Conservation (phyloP, 2,888 invertebrate species). For the Stenodera caucasica region DNA sequence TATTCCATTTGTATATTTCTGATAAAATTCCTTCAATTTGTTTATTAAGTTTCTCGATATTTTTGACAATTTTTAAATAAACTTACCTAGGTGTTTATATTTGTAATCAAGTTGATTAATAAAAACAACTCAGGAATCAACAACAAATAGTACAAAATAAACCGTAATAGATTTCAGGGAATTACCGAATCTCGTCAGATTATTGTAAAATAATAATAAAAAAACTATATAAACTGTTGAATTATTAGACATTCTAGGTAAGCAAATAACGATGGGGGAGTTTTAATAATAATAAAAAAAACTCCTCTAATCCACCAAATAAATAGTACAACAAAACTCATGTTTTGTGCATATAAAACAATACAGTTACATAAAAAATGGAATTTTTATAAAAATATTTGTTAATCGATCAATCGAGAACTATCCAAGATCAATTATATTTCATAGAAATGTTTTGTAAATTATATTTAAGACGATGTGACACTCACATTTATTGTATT, state of each 20-base stretch:
- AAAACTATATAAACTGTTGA: slow-evolving; percentile 20
- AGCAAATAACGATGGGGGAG: slow-evolving; percentile 17
- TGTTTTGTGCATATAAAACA: not conserved
- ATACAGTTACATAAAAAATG: not conserved
- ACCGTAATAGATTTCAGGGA: slow-evolving; percentile 39
- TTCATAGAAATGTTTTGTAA: slow-evolving; percentile 16
- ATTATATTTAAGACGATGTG: slow-evolving; percentile 28
- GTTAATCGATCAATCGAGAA: not conserved
- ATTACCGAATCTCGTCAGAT: slow-evolving; percentile 40
- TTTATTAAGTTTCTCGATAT: slow-evolving; percentile 16
- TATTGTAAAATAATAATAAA: slow-evolving; percentile 20
- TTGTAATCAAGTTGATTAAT: slow-evolving; percentile 33
- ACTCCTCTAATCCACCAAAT: not conserved
- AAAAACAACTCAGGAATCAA: slow-evolving; percentile 40
- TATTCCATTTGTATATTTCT: slow-evolving; percentile 27
- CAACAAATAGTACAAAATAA: slow-evolving; percentile 38
- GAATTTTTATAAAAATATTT: not conserved
- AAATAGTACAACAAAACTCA: slow-evolving; percentile 4
- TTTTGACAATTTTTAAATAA: slow-evolving; percentile 27
- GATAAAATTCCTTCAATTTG: not conserved
- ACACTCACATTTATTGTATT: slow-evolving; percentile 31
- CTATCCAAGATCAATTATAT: slow-evolving; percentile 8
- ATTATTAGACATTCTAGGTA: slow-evolving; percentile 38
- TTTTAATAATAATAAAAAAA: not conserved
- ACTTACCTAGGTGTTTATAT: slow-evolving; percentile 46